Conservation (phyloP, 2,797 vertebrate genomes). For the Sebastes hubbsi region DNA sequence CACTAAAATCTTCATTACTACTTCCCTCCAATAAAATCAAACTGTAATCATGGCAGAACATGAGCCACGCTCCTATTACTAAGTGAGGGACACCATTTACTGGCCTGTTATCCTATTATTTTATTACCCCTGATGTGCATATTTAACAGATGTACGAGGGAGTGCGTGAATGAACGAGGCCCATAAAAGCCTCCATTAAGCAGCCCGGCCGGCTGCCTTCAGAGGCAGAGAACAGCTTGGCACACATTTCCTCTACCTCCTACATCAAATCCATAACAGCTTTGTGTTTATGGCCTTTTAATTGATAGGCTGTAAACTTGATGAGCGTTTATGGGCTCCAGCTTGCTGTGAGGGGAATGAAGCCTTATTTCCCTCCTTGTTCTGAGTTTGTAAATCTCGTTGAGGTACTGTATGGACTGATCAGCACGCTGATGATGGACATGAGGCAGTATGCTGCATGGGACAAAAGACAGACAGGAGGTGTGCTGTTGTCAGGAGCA, state of each 20-base stretch:
- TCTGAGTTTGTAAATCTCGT: constrained; percentile 5
- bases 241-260: constrained; percentile 29
- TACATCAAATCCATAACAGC: constrained; percentile 51
- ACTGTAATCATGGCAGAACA: neutral
- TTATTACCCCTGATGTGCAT: constrained; percentile 21
- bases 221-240: constrained; percentile 58
- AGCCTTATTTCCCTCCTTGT: constrained; percentile 8
- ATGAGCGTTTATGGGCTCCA: constrained; percentile 68
- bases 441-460: neutral
- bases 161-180: constrained; percentile 32
- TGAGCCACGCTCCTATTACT: neutral
- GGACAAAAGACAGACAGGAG: neutral
- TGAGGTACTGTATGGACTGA: neutral
- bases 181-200: constrained; percentile 70
- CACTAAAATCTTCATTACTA: neutral
- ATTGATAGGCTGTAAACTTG: constrained; percentile 76
- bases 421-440: neutral
- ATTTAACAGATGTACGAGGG: constrained; percentile 51
- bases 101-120: constrained; percentile 10
- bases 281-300: constrained; percentile 77
- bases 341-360: constrained; percentile 29
- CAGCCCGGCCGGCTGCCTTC: constrained; percentile 34
- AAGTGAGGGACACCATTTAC: neutral
- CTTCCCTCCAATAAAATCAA: neutral
- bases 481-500: constrained; percentile 23